These are phyloP conservation scores for Lepus oiostolus DNA, from an alignment of 2,797 vertebrate species.

Conservation along the genomic window DNA sequence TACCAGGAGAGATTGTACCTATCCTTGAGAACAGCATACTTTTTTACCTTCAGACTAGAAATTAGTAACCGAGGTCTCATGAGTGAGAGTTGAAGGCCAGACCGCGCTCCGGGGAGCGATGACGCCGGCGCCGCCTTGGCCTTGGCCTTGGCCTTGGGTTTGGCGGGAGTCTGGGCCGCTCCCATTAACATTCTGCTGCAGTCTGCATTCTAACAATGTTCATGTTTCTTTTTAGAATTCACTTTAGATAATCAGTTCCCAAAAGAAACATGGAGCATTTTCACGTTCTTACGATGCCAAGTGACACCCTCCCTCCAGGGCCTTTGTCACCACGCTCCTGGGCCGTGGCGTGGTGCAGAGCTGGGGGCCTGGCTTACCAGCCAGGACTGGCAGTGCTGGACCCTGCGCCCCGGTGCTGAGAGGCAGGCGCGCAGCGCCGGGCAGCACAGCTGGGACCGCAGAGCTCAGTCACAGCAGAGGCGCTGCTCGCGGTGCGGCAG, in stretches of 20 bases:
- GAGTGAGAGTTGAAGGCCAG: conserved; percentile 7
- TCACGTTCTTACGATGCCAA: neutral
- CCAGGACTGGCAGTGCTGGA: neutral
- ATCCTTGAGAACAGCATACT: conserved; percentile 36
- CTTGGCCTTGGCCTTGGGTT: neutral
- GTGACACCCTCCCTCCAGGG: neutral
- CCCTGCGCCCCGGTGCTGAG: neutral
- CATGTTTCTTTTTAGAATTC: neutral
- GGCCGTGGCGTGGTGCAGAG: too few relatives aligned
- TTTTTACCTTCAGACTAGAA: conserved; percentile 68
- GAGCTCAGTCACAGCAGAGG: too few relatives aligned
- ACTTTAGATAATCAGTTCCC: conserved; percentile 36
- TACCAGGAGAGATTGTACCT: conserved; percentile 28
- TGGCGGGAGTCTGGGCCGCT: neutral
- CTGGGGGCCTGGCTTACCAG: neutral
- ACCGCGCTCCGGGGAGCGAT: too few relatives aligned
- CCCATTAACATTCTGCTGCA: neutral
- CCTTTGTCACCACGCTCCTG: neutral
- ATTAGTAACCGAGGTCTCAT: conserved; percentile 80
- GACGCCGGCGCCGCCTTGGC: neutral
- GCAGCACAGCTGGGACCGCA: too few relatives aligned
- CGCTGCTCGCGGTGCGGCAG: too few relatives aligned
- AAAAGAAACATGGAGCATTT: neutral
- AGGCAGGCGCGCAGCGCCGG: neutral
- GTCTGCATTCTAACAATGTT: neutral